Evolutionary conservation across 37 sponge, comb jelly and placozoan genomes (phyloP).

Genomic region (Geodia barretti): DNA sequence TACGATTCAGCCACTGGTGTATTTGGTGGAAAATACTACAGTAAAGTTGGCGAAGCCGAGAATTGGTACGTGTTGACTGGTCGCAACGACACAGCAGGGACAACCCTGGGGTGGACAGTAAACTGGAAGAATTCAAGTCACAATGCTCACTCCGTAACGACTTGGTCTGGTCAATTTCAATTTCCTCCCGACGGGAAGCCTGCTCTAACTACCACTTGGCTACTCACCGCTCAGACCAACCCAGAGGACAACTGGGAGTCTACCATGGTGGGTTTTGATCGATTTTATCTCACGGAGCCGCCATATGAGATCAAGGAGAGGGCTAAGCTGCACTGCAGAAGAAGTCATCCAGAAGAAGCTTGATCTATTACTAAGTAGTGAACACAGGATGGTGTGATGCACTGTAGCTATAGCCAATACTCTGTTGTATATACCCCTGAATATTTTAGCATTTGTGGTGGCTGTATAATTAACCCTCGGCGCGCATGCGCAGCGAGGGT

Average conservation of each 20-base stretch:
- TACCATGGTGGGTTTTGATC: background rate
- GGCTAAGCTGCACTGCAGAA: conserved; percentile 7
- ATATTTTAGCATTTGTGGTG: too few species aligned
- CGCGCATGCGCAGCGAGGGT: too few species aligned
- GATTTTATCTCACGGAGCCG: background rate
- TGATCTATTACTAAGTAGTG: too few species aligned
- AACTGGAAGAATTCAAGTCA: background rate
- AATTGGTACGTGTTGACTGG: background rate
- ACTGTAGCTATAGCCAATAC: too few species aligned
- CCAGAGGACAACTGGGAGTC: conserved; percentile 6
- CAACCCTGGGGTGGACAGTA: conserved; percentile 3
- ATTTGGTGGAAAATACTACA: background rate
- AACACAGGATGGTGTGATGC: too few species aligned
- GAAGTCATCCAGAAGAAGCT: conserved; percentile 7
- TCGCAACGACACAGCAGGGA: background rate
- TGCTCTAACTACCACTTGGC: conserved; percentile 1
- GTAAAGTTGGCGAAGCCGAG: background rate
- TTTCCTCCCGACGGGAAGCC: background rate
- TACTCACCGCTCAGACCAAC: conserved; percentile 2
- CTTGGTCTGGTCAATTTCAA: conserved; percentile 10
- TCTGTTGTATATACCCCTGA: too few species aligned
- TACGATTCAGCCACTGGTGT: background rate
- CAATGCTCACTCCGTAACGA: conserved; percentile 2
- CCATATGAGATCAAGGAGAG: background rate
- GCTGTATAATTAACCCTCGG: too few species aligned